Conservation (phyloP, 2,113 vertebrate species). For the Urocynchramus pylzowi region DNA sequence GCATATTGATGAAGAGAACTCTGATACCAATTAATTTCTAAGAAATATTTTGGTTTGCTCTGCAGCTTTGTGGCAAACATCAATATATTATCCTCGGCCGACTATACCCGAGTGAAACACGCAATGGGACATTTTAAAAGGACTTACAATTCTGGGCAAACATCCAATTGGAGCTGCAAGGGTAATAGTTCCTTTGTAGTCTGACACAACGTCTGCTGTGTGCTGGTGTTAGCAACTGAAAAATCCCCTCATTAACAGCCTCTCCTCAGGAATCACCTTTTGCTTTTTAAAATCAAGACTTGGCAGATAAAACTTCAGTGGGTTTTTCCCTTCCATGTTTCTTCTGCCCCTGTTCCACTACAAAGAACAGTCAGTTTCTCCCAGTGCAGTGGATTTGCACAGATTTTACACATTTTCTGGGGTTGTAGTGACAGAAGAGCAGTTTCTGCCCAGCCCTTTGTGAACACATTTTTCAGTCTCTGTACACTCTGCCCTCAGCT, state of each 20-base stretch:
- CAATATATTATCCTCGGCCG: background rate
- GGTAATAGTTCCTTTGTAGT: background rate
- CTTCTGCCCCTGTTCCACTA: background rate
- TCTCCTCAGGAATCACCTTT: background rate
- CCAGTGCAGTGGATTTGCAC: background rate
- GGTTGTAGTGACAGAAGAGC: background rate
- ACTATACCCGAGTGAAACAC: background rate
- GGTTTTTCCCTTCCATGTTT: background rate
- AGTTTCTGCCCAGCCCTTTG: background rate
- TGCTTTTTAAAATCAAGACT: background rate
- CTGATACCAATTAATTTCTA: background rate
- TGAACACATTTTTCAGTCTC: rapidly evolving
- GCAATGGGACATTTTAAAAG: background rate
- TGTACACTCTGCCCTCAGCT: rapidly evolving
- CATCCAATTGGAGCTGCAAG: background rate
- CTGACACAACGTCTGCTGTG: background rate
- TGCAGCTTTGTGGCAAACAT: background rate
- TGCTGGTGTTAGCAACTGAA: background rate
- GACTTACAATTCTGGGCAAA: background rate
- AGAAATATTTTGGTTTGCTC: background rate
- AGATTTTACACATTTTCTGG: background rate
- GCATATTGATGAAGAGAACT: background rate
- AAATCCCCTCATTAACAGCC: background rate
- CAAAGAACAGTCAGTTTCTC: background rate
- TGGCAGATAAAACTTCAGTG: background rate